These are phyloP conservation scores for Gavialis gangeticus DNA, from an alignment of 2,113 vertebrate genomes.

Conservation along the genomic window DNA sequence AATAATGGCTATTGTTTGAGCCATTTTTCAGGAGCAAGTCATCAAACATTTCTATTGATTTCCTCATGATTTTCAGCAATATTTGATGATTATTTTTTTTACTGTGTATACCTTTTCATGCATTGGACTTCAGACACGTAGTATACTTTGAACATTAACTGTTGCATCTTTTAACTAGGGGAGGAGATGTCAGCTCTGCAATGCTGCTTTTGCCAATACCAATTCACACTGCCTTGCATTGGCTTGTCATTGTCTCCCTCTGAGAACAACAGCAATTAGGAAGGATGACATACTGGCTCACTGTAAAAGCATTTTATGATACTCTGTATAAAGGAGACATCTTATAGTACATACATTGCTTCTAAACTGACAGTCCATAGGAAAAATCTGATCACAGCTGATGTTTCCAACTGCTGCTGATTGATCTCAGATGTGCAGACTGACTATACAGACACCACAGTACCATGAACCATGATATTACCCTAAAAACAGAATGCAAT, in stretches of 20 bases:
- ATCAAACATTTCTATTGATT: slow-evolving; percentile 8
- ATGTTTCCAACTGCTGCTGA: neutral
- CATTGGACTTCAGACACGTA: neutral
- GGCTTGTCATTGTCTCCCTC: neutral
- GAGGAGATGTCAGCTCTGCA: neutral
- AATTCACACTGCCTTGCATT: neutral
- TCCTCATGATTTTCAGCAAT: neutral
- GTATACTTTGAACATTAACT: neutral
- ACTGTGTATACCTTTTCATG: neutral
- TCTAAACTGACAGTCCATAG: neutral
- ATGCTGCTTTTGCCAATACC: neutral
- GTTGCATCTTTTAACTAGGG: neutral
- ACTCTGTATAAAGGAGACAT: neutral
- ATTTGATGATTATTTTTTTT: neutral
- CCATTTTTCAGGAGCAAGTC: neutral
- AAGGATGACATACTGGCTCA: neutral
- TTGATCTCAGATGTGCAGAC: neutral
- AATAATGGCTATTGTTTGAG: neutral
- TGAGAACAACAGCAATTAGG: neutral
- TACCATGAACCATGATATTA: neutral
- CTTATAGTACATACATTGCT: neutral
- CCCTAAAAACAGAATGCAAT: neutral
- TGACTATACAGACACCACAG: neutral
- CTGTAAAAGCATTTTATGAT: neutral
- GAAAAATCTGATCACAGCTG: neutral